Conservation (phyloP, 2,113 vertebrate genomes). For the Mirza zaza region DNA sequence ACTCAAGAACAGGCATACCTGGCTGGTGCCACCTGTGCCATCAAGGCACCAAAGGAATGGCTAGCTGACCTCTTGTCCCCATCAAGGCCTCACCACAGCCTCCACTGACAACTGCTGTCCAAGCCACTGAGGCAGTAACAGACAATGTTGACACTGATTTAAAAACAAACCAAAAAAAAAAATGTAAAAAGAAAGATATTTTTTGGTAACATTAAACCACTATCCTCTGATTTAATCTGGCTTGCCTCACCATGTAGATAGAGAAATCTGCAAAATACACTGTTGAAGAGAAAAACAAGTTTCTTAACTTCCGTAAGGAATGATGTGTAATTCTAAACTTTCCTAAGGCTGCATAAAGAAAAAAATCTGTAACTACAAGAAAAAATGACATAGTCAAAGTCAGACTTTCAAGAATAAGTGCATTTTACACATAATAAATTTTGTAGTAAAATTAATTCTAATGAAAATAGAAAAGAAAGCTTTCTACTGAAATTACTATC, state of each 20-base stretch:
- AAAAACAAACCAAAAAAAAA: not conserved
- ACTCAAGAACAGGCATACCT: too few relatives aligned
- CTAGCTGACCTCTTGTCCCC: too few relatives aligned
- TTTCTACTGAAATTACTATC: not conserved
- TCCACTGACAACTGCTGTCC: too few relatives aligned
- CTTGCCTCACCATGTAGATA: not conserved
- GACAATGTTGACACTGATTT: not conserved
- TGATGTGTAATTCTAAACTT: not conserved
- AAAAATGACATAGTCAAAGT: not conserved
- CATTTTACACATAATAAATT: not conserved
- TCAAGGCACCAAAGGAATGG: too few relatives aligned
- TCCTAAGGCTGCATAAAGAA: not conserved
- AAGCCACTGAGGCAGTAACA: not conserved
- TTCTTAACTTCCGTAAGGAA: not conserved
- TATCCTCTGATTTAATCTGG: not conserved
- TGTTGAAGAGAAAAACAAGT: not conserved
- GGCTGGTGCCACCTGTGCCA: too few relatives aligned
- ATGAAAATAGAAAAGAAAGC: conserved; percentile 4
- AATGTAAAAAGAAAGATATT: not conserved
- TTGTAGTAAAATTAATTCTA: not conserved
- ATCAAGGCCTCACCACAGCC: too few relatives aligned
- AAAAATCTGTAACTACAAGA: not conserved
- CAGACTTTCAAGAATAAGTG: not conserved
- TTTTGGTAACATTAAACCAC: not conserved
- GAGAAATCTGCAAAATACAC: not conserved